Conservation (phyloP, 53 echinoderm and acorn worm genomes). For the Apostichopus leukothele region DNA sequence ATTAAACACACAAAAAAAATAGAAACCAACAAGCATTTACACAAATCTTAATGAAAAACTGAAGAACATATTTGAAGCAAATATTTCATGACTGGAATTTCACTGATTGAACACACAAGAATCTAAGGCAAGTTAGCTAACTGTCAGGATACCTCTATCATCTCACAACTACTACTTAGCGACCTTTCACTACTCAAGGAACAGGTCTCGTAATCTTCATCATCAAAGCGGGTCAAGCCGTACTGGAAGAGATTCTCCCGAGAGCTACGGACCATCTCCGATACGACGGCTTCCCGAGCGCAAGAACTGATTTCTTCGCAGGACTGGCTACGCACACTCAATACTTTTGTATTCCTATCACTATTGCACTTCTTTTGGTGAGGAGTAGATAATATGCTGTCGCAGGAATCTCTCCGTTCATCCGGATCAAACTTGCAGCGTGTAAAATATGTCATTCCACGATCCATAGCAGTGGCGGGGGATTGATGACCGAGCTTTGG, state of each 20-base stretch:
- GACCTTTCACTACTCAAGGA: slow-evolving; percentile 95
- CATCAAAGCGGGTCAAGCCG: slow-evolving; percentile 67
- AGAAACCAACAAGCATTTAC: slow-evolving; percentile 12
- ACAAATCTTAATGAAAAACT: slow-evolving; percentile 8
- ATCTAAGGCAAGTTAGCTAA: slow-evolving; percentile 15
- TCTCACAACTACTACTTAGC: slow-evolving; percentile 95
- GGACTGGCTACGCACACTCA: slow-evolving; percentile 77
- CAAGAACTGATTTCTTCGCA: slow-evolving; percentile 97
- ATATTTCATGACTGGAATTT: slow-evolving; percentile 39
- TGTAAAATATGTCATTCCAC: slow-evolving; percentile 61
- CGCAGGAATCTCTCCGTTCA: slow-evolving; percentile 58
- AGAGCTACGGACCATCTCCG: slow-evolving; percentile 87
- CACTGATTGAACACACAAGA: background rate
- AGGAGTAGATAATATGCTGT: slow-evolving; percentile 37
- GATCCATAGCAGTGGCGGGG: slow-evolving; percentile 66
- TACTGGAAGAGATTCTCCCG: slow-evolving; percentile 73
- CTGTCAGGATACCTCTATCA: slow-evolving; percentile 97
- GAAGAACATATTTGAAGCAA: background rate
- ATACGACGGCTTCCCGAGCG: slow-evolving; percentile 85
- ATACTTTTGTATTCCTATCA: slow-evolving; percentile 52
- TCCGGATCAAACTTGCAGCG: slow-evolving; percentile 67
- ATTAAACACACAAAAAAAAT: slow-evolving; percentile 22
- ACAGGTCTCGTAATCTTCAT: slow-evolving; percentile 87
- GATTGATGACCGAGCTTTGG: slow-evolving; percentile 57
- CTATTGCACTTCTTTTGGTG: slow-evolving; percentile 67